These are phyloP conservation scores for Actenoides hombroni DNA, from an alignment of 2,113 vertebrate genomes.

Conservation along the genomic window DNA sequence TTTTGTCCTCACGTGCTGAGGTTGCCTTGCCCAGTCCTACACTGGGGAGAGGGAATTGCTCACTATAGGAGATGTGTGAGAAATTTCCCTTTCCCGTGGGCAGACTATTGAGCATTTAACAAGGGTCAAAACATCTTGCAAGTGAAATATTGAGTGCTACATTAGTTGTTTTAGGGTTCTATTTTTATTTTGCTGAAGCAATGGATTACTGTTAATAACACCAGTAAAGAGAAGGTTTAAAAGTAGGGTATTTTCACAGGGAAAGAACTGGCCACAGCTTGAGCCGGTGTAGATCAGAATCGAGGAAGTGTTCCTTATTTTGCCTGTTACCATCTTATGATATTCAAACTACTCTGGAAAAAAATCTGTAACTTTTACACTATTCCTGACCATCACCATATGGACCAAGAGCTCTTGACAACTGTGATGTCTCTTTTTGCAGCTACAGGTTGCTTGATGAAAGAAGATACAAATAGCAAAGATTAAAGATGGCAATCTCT, in stretches of 20 bases:
- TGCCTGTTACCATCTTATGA: neutral
- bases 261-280: neutral
- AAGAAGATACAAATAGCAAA: neutral
- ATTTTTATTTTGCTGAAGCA: neutral
- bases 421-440: neutral
- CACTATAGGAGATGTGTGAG: neutral
- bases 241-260: neutral
- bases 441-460: accelerated
- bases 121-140: neutral
- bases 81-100: neutral
- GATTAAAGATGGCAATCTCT: neutral
- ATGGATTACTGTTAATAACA: neutral
- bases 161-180: neutral
- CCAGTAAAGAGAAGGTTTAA: neutral
- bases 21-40: neutral
- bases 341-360: neutral
- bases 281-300: neutral
- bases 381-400: neutral
- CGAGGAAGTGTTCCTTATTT: neutral
- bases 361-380: neutral
- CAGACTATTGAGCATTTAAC: neutral
- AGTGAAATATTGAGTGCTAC: neutral
- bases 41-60: neutral
- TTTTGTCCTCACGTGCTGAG: accelerated
- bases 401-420: neutral